Base-by-base conservation (phyloP, 2,888 invertebrate species). In the Drosophila picticornis region DNA sequence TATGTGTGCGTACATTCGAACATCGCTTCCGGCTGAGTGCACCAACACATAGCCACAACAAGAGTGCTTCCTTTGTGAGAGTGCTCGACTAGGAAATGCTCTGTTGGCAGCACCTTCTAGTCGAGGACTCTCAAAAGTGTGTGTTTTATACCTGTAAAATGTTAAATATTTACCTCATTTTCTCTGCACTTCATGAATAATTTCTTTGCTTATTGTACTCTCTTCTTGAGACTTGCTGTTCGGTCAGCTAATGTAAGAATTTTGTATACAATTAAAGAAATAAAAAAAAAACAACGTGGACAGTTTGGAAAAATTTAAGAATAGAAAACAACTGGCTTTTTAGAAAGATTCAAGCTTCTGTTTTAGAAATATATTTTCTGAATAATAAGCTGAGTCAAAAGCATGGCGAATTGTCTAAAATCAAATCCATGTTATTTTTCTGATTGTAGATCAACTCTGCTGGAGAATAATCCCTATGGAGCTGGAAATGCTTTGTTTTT, bases 11-110 rank as follows among this genome's bases (percentile, higher is more conserved):
- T 65, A 43, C 31, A 56, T 61, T 52, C 51, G 64, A 66, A 56
- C 87, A 84, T 81, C 81, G 57, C 86, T 90, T 86, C 88, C 90
- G 85, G 74, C 63, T 90, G 90, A 88, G 56, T 85, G 81, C 72
- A 62, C 83, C 52, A 73, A 70, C 58, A 62, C 56, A 77, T 53
- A 60, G 51, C 61, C 63, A 82, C 70, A 80, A 68, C 56, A 63
- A 56, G n/a, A 19, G 25, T 25, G 25, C 7, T 46, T 7, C 9
- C 16, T 2, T 31, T 16, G 6, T 16, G 13, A 19, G 19, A 6
- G 1, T 5, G 19, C 31, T 29, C 7, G 56, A 43, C 43, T 22
- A 7, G 1, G 1, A n/a, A 16, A 34, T 57, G 16, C 46, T 25
- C 46, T 46, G 46, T 22, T 43, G 4, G 2, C 2, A 22, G 11